phyloP scores from a whole-genome alignment of 2,888 invertebrate species.

The Apotomis capreana region DNA sequence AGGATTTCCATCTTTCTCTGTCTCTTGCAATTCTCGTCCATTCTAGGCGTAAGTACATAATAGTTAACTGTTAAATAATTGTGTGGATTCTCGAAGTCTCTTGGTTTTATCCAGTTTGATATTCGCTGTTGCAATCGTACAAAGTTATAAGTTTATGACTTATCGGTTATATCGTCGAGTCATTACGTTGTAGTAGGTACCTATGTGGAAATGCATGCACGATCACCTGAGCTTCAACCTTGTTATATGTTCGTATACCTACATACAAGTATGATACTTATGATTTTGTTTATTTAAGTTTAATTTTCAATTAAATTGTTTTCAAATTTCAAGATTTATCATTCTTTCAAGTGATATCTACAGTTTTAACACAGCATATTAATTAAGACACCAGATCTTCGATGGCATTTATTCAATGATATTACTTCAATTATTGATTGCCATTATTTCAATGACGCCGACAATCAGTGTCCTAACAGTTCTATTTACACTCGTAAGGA shows the following conservation, averaged over 20 bases:
- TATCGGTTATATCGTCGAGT: slow-evolving; percentile 28
- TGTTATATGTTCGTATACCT: neutral
- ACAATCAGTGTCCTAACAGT: too few relatives aligned
- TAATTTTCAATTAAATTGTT: neutral
- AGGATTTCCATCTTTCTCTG: too few relatives aligned
- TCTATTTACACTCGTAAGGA: too few relatives aligned
- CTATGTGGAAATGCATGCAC: slow-evolving; percentile 27
- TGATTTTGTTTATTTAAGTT: neutral
- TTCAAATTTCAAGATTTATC: too few relatives aligned
- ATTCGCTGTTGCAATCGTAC: slow-evolving; percentile 21
- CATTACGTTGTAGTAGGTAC: slow-evolving; percentile 20
- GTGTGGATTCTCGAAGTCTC: neutral
- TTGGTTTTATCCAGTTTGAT: slow-evolving; percentile 5
- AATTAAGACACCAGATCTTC: too few relatives aligned
- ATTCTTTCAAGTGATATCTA: too few relatives aligned
- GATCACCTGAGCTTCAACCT: slow-evolving; percentile 8
- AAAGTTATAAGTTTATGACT: slow-evolving; percentile 12
- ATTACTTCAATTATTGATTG: too few relatives aligned
- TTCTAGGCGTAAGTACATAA: too few relatives aligned
- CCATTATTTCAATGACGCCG: too few relatives aligned
- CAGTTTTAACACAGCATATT: too few relatives aligned
- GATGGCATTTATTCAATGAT: too few relatives aligned
- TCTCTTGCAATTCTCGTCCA: too few relatives aligned
- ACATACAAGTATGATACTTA: neutral
- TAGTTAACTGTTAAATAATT: slow-evolving; percentile 4